Base-by-base conservation (phyloP, 2,113 vertebrate genomes). In the Dryoscopus gambensis region DNA sequence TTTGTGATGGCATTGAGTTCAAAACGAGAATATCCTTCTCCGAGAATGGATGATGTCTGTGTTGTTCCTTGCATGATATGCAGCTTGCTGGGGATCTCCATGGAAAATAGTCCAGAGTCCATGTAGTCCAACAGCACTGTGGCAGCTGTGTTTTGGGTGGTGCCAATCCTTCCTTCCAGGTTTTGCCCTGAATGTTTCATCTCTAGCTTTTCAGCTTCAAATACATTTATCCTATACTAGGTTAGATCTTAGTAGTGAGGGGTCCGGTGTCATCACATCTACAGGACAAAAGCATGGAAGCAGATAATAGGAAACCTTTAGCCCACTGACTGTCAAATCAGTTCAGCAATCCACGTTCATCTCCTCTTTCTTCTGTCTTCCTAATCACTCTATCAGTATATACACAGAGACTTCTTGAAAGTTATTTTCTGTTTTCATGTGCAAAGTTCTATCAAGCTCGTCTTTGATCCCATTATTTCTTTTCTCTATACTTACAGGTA, bases 31-130 rank as follows among this genome's bases (percentile, higher is more conserved):
- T 24, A 21, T 59, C 50, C 67, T 74, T 69, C 27, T 63, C 47
- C 56, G 22, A 81, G 39, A 86, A 70, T 31, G 17, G 12, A 7
- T 69, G 39, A 31, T 79, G 8, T 15, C 13, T 30, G 11, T 71
- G 19, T 79, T 87, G 52, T 55, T 65, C 33, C 15, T 28, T 40
- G 16, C 35, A 10, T 46, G 25, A 13, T 55, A 21, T 20, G 50
- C 11, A 53, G 0, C 23, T 68, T 76, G 15, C 40, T 52, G 49
- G 31, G 10, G 5, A 15, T 71, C 21, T 35, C 19, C 0, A 0
- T 33, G 37, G 12, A n/a, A 80, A 33, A n/a, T 49, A 49, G 14
- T 65, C 40, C 42, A 25, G 33, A 59, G 24, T 22, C 21, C 31
- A 5, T 20, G 5, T 12, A 46, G 37, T 37, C 33, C 40, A 76